Percentiles rank a stretch among this genome's conserved stretches.
These are phyloP conservation scores for Heterohyrax brucei DNA, from an alignment of 2,797 vertebrate genomes.

Conservation along the genomic window DNA sequence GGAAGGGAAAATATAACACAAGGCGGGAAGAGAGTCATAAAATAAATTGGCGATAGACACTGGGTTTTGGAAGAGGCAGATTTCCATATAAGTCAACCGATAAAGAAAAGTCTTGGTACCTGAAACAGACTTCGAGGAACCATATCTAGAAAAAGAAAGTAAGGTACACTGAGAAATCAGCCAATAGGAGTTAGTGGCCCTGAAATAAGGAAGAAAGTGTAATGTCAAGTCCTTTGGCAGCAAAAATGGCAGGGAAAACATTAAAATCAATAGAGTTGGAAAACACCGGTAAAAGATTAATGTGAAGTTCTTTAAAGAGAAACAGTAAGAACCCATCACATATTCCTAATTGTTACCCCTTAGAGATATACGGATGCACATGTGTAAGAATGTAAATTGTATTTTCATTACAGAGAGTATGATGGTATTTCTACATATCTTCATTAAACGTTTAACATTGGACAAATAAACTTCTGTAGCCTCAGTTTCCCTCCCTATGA, in stretches of 20 bases:
- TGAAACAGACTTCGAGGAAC: neutral
- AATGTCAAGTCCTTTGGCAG: neutral
- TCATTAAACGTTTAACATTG: slow-evolving; percentile 2
- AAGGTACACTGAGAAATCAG: neutral
- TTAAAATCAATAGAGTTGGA: neutral
- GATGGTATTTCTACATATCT: slow-evolving; percentile 5
- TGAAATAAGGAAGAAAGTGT: neutral
- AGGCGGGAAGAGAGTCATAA: neutral
- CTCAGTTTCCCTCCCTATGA: slow-evolving; percentile 67
- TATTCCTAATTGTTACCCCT: slow-evolving; percentile 1
- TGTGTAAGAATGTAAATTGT: neutral
- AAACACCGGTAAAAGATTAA: slow-evolving; percentile 9
- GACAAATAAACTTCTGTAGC: slow-evolving; percentile 13
- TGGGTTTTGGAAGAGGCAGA: slow-evolving; percentile 36
- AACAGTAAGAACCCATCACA: neutral
- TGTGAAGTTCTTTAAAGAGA: slow-evolving; percentile 14
- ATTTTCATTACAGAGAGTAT: neutral
- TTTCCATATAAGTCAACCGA: neutral
- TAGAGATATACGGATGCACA: neutral
- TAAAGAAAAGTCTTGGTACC: slow-evolving; percentile 8
- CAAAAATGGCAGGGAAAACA: neutral
- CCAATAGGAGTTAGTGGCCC: neutral
- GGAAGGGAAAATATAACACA: slow-evolving; percentile 23
- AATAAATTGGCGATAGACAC: slow-evolving; percentile 48
- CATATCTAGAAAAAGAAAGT: neutral